Percentiles rank a stretch among this genome's conserved stretches.
Conservation (phyloP, 1,140 invertebrate genomes). For the Idris sp. region DNA sequence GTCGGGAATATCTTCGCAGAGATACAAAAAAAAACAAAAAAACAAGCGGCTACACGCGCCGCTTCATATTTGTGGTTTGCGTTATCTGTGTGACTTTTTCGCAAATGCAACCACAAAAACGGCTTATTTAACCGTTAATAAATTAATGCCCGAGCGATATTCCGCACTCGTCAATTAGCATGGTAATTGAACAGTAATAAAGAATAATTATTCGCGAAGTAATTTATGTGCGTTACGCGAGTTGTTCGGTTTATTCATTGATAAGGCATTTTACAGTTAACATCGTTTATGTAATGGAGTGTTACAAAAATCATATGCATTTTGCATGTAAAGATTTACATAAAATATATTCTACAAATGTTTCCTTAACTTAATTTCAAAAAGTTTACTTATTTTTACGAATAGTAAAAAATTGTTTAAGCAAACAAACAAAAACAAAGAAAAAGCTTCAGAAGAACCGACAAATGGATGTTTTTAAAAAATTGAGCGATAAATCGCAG, state of each 20-base stretch:
- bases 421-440: too few relatives aligned
- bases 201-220: constrained; percentile 49
- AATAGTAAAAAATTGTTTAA: too few relatives aligned
- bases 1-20: constrained; percentile 35
- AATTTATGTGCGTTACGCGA: constrained; percentile 38
- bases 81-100: constrained; percentile 13
- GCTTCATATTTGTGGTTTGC: constrained; percentile 7
- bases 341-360: too few relatives aligned
- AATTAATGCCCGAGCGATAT: constrained; percentile 24
- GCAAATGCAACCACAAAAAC: constrained; percentile 18
- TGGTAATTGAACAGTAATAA: constrained; percentile 47
- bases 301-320: too few relatives aligned
- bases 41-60: background rate
- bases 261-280: constrained; percentile 39
- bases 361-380: too few relatives aligned
- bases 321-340: too few relatives aligned
- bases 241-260: constrained; percentile 34
- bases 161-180: constrained; percentile 42
- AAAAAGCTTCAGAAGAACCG: too few relatives aligned
- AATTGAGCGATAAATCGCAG: constrained; percentile 47
- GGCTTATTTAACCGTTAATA: constrained; percentile 45
- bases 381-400: too few relatives aligned
- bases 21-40: too few relatives aligned
- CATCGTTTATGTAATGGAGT: constrained; percentile 31
- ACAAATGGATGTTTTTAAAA: too few relatives aligned